Percentiles rank a stretch among this genome's conserved stretches.
Evolutionary conservation across 1,140 invertebrate species (phyloP).

Genomic region (Maconellicoccus hirsutus): DNA sequence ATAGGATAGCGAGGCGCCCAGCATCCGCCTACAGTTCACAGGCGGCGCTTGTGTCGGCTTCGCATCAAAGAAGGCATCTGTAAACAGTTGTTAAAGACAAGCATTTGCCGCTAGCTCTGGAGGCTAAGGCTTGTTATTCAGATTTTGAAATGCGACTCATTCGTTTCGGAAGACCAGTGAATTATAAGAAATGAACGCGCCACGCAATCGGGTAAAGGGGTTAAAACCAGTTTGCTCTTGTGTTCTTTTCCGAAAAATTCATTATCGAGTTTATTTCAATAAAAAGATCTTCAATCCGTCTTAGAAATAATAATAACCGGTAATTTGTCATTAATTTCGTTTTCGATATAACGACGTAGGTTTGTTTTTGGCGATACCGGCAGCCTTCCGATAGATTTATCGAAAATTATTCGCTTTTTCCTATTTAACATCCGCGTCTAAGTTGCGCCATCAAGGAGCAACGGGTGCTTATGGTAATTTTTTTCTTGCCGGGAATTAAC

Average conservation of each 20-base stretch:
- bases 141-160: slow-evolving; percentile 4
- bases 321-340: slow-evolving; percentile 9
- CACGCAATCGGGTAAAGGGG: slow-evolving; percentile 6
- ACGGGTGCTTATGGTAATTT: neutral
- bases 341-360: neutral
- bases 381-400: neutral
- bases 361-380: neutral
- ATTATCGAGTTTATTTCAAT: slow-evolving; percentile 9
- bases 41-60: slow-evolving; percentile 5
- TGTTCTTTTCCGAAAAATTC: slow-evolving; percentile 9
- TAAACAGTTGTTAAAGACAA: slow-evolving; percentile 5
- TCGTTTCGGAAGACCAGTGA: slow-evolving; percentile 2
- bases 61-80: slow-evolving; percentile 7
- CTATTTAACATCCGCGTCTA: neutral
- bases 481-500: neutral
- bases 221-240: slow-evolving; percentile 8
- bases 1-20: slow-evolving; percentile 6
- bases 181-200: slow-evolving; percentile 8
- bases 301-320: slow-evolving; percentile 9
- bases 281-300: neutral
- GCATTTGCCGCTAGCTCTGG: neutral
- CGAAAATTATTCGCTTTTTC: neutral
- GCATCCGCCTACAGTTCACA: slow-evolving; percentile 6
- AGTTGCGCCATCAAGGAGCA: neutral
- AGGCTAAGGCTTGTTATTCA: slow-evolving; percentile 7